Conservation (phyloP, 2,888 invertebrate genomes). For the Argyresthia albistria region DNA sequence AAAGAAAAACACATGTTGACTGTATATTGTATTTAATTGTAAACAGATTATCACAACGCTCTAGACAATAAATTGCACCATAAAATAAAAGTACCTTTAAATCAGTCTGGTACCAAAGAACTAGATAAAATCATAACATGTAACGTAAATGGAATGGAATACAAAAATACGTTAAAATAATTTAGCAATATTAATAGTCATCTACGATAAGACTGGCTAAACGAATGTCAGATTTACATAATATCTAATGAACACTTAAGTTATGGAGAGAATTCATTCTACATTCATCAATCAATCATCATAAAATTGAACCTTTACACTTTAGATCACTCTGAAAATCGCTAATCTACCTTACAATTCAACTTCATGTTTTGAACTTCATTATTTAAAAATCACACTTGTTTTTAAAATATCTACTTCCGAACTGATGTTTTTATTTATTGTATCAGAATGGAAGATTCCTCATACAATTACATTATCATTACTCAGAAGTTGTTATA, state of each 20-base stretch:
- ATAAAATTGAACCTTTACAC: conserved; percentile 60
- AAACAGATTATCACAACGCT: conserved; percentile 73
- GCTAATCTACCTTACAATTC: conserved; percentile 37
- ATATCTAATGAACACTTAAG: conserved; percentile 69
- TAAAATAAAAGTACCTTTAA: conserved; percentile 70
- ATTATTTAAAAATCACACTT: conserved; percentile 54
- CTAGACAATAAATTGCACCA: conserved; percentile 71
- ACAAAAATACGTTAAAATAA: conserved; percentile 71
- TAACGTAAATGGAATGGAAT: conserved; percentile 47
- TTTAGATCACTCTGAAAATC: conserved; percentile 38
- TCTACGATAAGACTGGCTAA: conserved; percentile 55
- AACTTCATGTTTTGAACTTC: conserved; percentile 54
- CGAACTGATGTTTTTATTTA: conserved; percentile 26
- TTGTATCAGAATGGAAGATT: conserved; percentile 47
- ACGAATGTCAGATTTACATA: conserved; percentile 51
- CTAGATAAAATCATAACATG: conserved; percentile 54
- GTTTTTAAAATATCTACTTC: conserved; percentile 27
- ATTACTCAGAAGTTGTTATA: neutral
- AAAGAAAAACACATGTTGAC: neutral
- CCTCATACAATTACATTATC: conserved; percentile 10
- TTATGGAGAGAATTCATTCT: conserved; percentile 44
- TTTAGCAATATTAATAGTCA: conserved; percentile 48
- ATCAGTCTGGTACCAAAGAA: conserved; percentile 71
- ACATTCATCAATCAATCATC: conserved; percentile 12
- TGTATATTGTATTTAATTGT: conserved; percentile 65